Percentiles rank a stretch among this genome's conserved stretches.
These are phyloP conservation scores for Griposia aprilina DNA, from an alignment of 2,888 invertebrate genomes.

Conservation along the genomic window DNA sequence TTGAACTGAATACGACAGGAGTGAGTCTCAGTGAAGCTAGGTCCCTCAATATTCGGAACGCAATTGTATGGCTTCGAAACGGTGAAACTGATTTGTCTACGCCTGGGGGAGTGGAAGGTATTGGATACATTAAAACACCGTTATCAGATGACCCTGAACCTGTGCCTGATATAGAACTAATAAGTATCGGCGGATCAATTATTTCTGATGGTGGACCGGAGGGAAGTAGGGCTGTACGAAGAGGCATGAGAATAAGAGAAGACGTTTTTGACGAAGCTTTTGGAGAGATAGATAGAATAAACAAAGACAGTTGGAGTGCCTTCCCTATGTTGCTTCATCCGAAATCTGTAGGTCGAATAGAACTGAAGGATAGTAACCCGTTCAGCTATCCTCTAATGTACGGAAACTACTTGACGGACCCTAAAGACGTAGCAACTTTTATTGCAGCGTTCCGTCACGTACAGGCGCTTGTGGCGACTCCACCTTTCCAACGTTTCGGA, in stretches of 20 bases:
- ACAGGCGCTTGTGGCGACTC: conserved; percentile 90
- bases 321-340: conserved; percentile 94
- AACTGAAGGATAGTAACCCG: conserved; percentile 93
- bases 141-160: conserved; percentile 90
- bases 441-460: conserved; percentile 92
- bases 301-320: conserved; percentile 90
- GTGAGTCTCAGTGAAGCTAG: conserved; percentile 79
- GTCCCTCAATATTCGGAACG: conserved; percentile 64
- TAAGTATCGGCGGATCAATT: conserved; percentile 92
- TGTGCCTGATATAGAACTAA: conserved; percentile 92
- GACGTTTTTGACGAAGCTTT: conserved; percentile 90
- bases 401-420: conserved; percentile 94
- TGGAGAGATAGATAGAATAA: conserved; percentile 84
- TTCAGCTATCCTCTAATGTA: conserved; percentile 94
- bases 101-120: conserved; percentile 92
- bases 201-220: conserved; percentile 90
- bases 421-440: conserved; percentile 90
- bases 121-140: conserved; percentile 92
- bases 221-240: conserved; percentile 85
- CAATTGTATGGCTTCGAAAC: conserved; percentile 79
- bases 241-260: conserved; percentile 90
- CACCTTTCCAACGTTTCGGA: conserved; percentile 91
- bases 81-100: conserved; percentile 87
- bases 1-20: conserved; percentile 82
- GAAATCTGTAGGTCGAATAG: conserved; percentile 93